phyloP scores from a whole-genome alignment of 2,797 vertebrate genomes.

The Nothura maculosa region DNA sequence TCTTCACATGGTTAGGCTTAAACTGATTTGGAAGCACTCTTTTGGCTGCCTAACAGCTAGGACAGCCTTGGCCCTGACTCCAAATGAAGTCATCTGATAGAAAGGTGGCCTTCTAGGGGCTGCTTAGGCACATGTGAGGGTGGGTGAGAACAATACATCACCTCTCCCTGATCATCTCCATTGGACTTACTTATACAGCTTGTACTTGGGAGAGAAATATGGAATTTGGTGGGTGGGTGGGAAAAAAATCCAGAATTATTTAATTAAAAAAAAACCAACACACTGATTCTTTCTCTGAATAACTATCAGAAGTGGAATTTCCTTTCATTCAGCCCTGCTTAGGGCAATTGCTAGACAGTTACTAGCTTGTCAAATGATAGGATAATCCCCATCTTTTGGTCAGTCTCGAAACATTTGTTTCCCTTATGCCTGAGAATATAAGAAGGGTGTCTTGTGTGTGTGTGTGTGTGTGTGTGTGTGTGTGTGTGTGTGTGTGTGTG shows the following conservation, averaged over 20 bases:
- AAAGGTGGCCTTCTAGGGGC: not conserved
- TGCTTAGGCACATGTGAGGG: not conserved
- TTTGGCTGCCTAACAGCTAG: not conserved
- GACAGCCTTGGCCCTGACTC: not conserved
- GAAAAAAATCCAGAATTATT: too few relatives aligned
- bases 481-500: not conserved
- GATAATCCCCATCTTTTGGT: not conserved
- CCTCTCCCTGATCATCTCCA: not conserved
- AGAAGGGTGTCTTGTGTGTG: not conserved
- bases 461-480: not conserved
- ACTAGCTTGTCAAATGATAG: not conserved
- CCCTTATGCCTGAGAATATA: not conserved
- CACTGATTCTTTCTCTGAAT: not conserved
- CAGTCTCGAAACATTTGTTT: not conserved
- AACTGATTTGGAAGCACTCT: not conserved
- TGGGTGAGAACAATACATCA: not conserved
- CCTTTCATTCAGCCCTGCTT: not conserved
- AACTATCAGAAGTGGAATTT: not conserved
- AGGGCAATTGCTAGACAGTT: not conserved
- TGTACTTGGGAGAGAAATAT: not conserved
- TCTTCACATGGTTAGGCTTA: not conserved
- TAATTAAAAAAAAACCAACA: not conserved
- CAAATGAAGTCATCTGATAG: not conserved
- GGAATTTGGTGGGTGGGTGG: too few relatives aligned
- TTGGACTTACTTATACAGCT: not conserved